These are phyloP conservation scores for Emmelina monodactyla DNA, from an alignment of 2,888 invertebrate species.

Conservation along the genomic window DNA sequence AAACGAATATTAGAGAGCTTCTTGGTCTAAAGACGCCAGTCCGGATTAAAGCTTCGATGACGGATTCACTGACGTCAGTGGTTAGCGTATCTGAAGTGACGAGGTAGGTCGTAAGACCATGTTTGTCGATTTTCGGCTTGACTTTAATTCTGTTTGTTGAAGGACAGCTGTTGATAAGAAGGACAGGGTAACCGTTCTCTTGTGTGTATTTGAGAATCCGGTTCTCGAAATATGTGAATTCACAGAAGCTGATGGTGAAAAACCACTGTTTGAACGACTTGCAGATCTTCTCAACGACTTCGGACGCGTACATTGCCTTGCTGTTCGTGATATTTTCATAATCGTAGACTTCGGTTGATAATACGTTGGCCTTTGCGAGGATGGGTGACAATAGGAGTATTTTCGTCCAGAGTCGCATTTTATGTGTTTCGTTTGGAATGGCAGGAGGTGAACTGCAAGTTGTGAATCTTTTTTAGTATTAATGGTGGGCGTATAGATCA, in stretches of 20 bases:
- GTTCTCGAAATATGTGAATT: constrained; percentile 55
- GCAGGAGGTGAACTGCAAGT: constrained; percentile 31
- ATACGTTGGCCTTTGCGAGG: constrained; percentile 12
- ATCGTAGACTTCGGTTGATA: constrained; percentile 32
- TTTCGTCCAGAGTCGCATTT: constrained; percentile 25
- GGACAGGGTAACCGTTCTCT: constrained; percentile 37
- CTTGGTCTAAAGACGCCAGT: constrained; percentile 53
- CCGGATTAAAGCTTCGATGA: constrained; percentile 33
- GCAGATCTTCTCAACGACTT: constrained; percentile 45
- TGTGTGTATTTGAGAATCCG: constrained; percentile 49
- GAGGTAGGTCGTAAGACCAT: constrained; percentile 46
- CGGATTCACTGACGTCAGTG: constrained; percentile 34
- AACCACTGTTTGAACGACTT: constrained; percentile 50
- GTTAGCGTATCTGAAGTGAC: constrained; percentile 39
- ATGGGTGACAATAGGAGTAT: constrained; percentile 21
- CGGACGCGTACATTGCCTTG: constrained; percentile 37
- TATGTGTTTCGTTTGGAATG: constrained; percentile 18
- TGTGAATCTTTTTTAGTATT: constrained; percentile 24
- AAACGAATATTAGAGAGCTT: constrained; percentile 44
- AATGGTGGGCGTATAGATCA: constrained; percentile 30
- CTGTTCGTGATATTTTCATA: constrained; percentile 32
- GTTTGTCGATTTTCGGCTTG: constrained; percentile 44
- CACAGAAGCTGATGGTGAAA: constrained; percentile 51
- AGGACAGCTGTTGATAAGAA: constrained; percentile 48
- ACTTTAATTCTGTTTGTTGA: constrained; percentile 28